Conservation (phyloP, 2,797 vertebrate genomes). For the Xenopus petersii region DNA sequence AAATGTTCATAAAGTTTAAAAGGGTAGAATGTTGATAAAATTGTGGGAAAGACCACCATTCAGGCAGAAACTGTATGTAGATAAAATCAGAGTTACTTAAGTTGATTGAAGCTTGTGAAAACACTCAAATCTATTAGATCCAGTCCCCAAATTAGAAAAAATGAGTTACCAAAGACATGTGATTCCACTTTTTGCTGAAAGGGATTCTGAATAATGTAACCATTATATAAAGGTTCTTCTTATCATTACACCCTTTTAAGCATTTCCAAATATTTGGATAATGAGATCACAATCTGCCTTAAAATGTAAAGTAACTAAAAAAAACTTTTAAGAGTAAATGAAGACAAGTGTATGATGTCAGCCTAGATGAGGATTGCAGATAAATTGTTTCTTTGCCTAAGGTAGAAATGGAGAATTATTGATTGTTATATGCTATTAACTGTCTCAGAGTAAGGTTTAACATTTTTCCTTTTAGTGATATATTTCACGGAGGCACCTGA, state of each 20-base stretch:
- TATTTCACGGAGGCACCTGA: slow-evolving; percentile 18
- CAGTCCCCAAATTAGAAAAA: neutral
- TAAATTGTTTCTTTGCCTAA: neutral
- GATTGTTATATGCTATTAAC: neutral
- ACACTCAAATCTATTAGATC: neutral
- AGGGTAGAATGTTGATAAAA: too few species aligned
- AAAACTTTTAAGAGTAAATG: slow-evolving; percentile 8
- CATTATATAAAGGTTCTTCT: slow-evolving; percentile 5
- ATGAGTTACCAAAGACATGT: neutral
- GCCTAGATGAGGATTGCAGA: slow-evolving; percentile 9
- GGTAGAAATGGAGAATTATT: slow-evolving; percentile 7
- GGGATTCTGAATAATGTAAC: slow-evolving; percentile 4
- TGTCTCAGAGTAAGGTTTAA: neutral
- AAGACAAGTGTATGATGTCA: slow-evolving; percentile 38
- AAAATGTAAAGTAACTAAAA: slow-evolving; percentile 28
- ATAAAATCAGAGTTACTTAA: neutral
- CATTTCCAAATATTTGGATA: slow-evolving; percentile 43
- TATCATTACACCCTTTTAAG: slow-evolving; percentile 40
- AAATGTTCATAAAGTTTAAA: too few species aligned
- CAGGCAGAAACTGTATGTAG: too few species aligned
- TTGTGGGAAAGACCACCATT: too few species aligned
- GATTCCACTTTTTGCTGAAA: neutral
- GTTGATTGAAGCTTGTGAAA: neutral
- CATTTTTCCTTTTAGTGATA: slow-evolving; percentile 1
- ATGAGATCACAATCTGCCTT: slow-evolving; percentile 43